These are phyloP conservation scores for Lethrus apterus DNA, from an alignment of 1,140 invertebrate genomes.

Conservation along the genomic window DNA sequence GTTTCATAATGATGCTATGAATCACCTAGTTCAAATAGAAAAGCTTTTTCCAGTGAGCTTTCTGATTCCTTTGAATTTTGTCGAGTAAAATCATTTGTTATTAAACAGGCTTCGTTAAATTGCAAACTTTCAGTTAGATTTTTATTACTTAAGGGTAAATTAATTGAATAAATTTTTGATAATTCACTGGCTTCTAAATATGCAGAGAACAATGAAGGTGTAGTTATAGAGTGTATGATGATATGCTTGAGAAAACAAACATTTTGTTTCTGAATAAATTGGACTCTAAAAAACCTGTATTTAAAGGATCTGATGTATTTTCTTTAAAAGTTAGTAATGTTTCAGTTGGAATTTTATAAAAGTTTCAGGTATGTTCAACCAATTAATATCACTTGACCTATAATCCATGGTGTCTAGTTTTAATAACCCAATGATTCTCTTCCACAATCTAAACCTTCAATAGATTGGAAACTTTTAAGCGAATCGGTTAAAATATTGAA, in stretches of 20 bases:
- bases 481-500: too few species aligned
- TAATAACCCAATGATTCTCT: conserved; percentile 19
- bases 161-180: background rate
- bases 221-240: too few species aligned
- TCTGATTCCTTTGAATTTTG: too few species aligned
- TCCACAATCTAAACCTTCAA: too few species aligned
- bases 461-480: too few species aligned
- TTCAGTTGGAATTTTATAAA: background rate
- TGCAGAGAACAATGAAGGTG: background rate
- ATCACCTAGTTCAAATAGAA: too few species aligned
- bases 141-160: background rate
- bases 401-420: conserved; percentile 15
- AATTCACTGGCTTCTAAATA: conserved; percentile 4
- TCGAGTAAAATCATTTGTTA: too few species aligned
- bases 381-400: conserved; percentile 12
- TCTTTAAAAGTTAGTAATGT: background rate
- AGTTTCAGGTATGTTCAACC: conserved; percentile 6
- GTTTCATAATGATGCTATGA: conserved; percentile 4
- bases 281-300: conserved; percentile 2
- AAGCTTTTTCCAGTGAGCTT: too few species aligned
- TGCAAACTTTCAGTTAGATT: too few species aligned
- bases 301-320: background rate
- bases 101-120: too few species aligned
- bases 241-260: background rate
- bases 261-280: too few species aligned